Conservation (phyloP, 2,113 vertebrate genomes). For the Mastomys natalensis region DNA sequence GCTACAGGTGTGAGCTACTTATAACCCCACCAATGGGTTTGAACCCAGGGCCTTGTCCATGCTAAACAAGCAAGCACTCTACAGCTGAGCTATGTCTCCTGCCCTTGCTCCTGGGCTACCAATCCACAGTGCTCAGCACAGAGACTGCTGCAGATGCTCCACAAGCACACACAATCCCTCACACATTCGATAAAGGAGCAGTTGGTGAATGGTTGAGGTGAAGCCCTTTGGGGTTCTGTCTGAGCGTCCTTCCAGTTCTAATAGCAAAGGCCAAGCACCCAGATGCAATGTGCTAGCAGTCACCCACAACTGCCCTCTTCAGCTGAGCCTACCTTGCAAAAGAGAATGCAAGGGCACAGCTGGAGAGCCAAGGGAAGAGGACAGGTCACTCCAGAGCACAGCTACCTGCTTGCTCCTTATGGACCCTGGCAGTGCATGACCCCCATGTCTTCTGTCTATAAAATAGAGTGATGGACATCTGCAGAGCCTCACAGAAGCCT, state of each 20-base stretch:
- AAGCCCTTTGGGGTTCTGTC: background rate
- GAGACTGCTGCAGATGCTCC: background rate
- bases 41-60: background rate
- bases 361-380: background rate
- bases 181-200: no score
- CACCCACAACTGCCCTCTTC: background rate
- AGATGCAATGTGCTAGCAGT: no score
- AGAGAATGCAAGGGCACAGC: background rate
- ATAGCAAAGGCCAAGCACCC: background rate
- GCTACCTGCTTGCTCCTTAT: accelerated
- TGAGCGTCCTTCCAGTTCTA: background rate
- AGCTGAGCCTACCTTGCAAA: background rate
- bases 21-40: background rate
- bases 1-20: background rate
- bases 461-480: background rate
- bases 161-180: no score
- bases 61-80: background rate
- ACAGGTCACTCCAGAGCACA: accelerated
- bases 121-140: background rate
- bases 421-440: background rate
- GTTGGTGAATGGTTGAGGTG: background rate
- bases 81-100: no score
- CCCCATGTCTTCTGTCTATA: background rate
- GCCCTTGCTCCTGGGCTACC: background rate
- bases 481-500: background rate